Conservation (phyloP, 1,140 invertebrate genomes). For the Paracyclopina nana region DNA sequence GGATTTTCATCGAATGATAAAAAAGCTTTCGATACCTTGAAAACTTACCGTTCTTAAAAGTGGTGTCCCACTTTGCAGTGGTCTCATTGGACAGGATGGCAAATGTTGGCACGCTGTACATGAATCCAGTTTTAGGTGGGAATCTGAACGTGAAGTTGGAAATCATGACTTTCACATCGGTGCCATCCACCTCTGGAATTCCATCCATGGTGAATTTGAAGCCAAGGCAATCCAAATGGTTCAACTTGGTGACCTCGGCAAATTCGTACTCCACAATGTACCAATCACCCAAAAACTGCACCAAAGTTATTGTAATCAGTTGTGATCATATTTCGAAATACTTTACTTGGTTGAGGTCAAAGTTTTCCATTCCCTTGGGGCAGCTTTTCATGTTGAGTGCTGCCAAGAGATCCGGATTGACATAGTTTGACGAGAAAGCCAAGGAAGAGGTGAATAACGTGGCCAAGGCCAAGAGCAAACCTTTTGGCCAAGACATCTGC, state of each 20-base stretch:
- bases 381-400: too few species aligned
- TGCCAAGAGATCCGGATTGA: too few species aligned
- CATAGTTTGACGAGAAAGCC: too few species aligned
- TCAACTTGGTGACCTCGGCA: background rate
- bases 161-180: too few species aligned
- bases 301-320: too few species aligned
- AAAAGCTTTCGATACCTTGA: background rate
- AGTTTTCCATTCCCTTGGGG: too few species aligned
- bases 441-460: too few species aligned
- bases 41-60: background rate
- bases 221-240: conserved; percentile 5
- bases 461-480: too few species aligned
- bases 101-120: conserved; percentile 10
- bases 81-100: background rate
- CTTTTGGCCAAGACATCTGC: too few species aligned
- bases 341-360: too few species aligned
- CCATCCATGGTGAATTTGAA: conserved; percentile 2
- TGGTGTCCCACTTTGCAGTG: background rate
- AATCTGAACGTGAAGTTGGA: conserved; percentile 14
- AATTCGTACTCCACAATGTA: conserved; percentile 8
- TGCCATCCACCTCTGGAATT: background rate
- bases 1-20: background rate
- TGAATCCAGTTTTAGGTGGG: background rate
- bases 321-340: too few species aligned
- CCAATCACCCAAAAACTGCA: conserved; percentile 12